These are phyloP conservation scores for Lithophane leautieri DNA, from an alignment of 2,888 invertebrate species.

Conservation along the genomic window DNA sequence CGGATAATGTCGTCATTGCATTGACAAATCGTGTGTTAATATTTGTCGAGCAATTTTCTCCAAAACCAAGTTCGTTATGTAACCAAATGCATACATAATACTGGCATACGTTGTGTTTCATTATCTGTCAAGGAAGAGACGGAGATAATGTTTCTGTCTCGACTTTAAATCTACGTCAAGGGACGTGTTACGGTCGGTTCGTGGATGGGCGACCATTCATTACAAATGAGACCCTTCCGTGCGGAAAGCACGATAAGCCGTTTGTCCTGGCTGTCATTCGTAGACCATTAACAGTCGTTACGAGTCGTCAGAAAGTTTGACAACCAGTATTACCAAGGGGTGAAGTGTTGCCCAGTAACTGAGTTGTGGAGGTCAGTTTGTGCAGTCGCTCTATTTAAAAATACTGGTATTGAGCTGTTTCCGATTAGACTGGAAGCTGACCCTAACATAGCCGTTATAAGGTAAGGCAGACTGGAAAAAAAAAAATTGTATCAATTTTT, in stretches of 20 bases:
- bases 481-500: no score
- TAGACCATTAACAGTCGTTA: not conserved
- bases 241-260: not conserved
- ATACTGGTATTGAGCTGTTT: not conserved
- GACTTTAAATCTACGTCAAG: no score
- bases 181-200: no score
- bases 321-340: not conserved
- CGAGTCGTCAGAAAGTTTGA: not conserved
- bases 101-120: not conserved
- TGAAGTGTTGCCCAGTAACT: no score
- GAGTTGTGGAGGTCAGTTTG: not conserved
- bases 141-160: no score
- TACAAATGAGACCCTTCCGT: not conserved
- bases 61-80: constrained; percentile 23
- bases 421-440: not conserved
- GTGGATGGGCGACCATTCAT: no score
- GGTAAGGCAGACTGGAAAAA: no score
- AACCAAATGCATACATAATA: constrained; percentile 30
- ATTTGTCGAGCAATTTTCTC: constrained; percentile 42
- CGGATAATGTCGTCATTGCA: constrained; percentile 15
- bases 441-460: not conserved
- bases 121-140: not conserved
- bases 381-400: not conserved
- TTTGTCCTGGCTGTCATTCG: not conserved
- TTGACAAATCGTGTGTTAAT: constrained; percentile 32